Evolutionary conservation across 1,140 invertebrate species (phyloP).

Genomic region (Phymastichus coffea): DNA sequence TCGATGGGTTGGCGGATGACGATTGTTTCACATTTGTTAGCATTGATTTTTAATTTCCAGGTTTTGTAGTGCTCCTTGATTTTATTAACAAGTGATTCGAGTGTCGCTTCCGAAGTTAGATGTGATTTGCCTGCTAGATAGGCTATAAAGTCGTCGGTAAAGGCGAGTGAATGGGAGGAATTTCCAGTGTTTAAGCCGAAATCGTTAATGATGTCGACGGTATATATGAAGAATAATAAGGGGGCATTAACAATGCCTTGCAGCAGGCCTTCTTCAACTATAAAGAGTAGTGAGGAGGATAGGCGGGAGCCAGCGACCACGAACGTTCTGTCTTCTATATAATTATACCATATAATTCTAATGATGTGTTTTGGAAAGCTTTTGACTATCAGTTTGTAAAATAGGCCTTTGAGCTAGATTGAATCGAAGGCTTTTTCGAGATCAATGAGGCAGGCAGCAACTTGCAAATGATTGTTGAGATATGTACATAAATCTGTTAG

Average conservation of each 20-base stretch:
- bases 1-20: neutral
- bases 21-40: constrained; percentile 12
- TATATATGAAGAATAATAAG: constrained; percentile 23
- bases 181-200: constrained; percentile 4
- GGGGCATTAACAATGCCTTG: constrained; percentile 22
- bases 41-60: constrained; percentile 6
- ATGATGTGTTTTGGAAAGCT: constrained; percentile 24
- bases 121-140: constrained; percentile 4
- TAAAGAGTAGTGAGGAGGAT: neutral
- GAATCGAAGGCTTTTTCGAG: constrained; percentile 40
- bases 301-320: neutral
- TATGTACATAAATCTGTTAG: constrained; percentile 6
- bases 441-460: constrained; percentile 30
- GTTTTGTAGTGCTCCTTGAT: neutral
- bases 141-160: constrained; percentile 21
- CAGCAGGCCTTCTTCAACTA: constrained; percentile 13
- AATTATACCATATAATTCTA: constrained; percentile 12
- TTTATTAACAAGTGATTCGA: neutral
- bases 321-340: constrained; percentile 13
- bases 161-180: neutral
- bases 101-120: neutral
- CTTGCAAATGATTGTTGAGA: constrained; percentile 14
- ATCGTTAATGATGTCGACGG: neutral
- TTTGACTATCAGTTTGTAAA: constrained; percentile 29
- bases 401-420: constrained; percentile 28